These are phyloP conservation scores for Camponotus fellah DNA, from an alignment of 2,888 invertebrate species.

Conservation along the genomic window DNA sequence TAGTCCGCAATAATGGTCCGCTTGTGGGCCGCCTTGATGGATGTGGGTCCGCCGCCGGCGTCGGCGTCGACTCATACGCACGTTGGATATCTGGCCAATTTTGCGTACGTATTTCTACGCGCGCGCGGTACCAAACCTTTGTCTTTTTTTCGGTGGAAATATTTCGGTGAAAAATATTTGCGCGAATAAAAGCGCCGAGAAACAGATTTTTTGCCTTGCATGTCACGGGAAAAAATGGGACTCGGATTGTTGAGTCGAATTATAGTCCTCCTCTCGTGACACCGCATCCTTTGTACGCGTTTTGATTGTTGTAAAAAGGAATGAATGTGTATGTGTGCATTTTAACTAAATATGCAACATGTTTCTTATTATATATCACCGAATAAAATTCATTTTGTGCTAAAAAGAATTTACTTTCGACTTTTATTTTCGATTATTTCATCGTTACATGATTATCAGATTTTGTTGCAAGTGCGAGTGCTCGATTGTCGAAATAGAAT, in stretches of 20 bases:
- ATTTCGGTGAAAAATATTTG: conserved; percentile 40
- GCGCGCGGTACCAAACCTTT: conserved; percentile 16
- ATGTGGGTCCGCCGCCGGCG: conserved; percentile 76
- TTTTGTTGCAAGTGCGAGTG: neutral
- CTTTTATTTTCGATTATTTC: neutral
- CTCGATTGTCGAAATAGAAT: conserved; percentile 40
- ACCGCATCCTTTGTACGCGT: conserved; percentile 9
- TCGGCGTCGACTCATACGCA: conserved; percentile 66
- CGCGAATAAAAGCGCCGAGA: conserved; percentile 48
- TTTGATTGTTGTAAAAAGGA: conserved; percentile 5
- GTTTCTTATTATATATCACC: neutral
- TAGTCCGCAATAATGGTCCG: conserved; percentile 83
- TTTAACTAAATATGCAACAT: conserved; percentile 16
- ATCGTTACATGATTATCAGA: neutral
- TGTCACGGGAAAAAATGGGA: conserved; percentile 34
- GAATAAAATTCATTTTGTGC: neutral
- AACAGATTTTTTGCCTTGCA: conserved; percentile 39
- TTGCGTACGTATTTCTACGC: conserved; percentile 36
- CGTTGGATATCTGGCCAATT: conserved; percentile 66
- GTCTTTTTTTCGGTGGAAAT: neutral
- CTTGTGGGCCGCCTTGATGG: conserved; percentile 84
- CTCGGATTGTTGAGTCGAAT: conserved; percentile 37
- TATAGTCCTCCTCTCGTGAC: conserved; percentile 5
- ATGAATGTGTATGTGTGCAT: neutral
- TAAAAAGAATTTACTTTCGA: neutral